Conservation (phyloP, 2,797 vertebrate species). For the Catharus ustulatus region DNA sequence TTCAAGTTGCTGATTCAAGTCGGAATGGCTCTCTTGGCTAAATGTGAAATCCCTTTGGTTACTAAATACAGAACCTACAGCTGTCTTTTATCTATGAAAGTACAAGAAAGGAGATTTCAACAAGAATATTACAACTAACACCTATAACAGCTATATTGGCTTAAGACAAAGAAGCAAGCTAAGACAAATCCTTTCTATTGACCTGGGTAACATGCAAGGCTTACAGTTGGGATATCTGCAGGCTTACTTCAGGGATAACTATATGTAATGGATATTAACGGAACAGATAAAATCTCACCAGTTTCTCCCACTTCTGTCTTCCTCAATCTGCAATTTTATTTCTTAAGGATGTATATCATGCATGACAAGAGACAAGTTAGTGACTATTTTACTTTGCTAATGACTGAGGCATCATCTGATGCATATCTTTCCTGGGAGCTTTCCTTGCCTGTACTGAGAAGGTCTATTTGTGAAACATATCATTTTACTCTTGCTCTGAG, state of each 20-base stretch:
- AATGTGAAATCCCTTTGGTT: not conserved
- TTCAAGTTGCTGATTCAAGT: not conserved
- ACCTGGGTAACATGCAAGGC: not conserved
- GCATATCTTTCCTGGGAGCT: not conserved
- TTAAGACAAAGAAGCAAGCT: not conserved
- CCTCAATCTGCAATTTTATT: not conserved
- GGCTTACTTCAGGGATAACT: not conserved
- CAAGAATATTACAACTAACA: not conserved
- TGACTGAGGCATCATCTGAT: not conserved
- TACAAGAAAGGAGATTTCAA: not conserved
- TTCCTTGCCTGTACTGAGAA: not conserved
- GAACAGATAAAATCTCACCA: not conserved
- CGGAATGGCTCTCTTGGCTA: not conserved
- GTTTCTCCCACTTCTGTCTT: not conserved
- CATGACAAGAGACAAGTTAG: not conserved
- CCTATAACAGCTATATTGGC: not conserved
- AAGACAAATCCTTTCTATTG: not conserved
- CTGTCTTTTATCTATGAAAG: not conserved
- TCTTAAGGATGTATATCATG: not conserved
- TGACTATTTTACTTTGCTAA: not conserved
- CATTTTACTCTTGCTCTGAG: not conserved
- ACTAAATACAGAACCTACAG: not conserved
- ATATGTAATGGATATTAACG: not conserved
- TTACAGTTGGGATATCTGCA: not conserved
- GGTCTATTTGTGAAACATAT: not conserved